Evolutionary conservation across 1,140 invertebrate genomes (phyloP).

Genomic region (Drosophila dunni): DNA sequence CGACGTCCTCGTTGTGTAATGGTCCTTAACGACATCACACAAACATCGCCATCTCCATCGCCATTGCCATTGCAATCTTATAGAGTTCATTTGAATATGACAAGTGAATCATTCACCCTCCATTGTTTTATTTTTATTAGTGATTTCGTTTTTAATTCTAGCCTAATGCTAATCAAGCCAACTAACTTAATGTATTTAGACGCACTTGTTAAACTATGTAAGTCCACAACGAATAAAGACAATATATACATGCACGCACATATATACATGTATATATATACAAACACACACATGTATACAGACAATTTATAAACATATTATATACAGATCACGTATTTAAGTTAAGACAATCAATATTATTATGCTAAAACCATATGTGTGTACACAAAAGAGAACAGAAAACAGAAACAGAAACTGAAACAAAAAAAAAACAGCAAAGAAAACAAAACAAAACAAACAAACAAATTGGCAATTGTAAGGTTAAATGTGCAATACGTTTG

Average conservation of each 20-base stretch:
- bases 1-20: conserved; percentile 1
- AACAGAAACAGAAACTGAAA: conserved; percentile 11
- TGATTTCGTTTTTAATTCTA: conserved; percentile 59
- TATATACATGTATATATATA: conserved; percentile 23
- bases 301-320: conserved; percentile 12
- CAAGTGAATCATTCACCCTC: conserved; percentile 20
- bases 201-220: conserved; percentile 79
- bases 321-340: conserved; percentile 32
- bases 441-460: conserved; percentile 15
- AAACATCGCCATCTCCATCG: conserved; percentile 7
- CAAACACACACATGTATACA: conserved; percentile 14
- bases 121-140: conserved; percentile 46
- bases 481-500: conserved; percentile 60
- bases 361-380: conserved; percentile 30
- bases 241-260: conserved; percentile 53
- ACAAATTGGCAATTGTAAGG: conserved; percentile 62
- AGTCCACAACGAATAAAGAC: conserved; percentile 82
- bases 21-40: conserved; percentile 5
- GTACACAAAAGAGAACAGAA: conserved; percentile 9
- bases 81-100: no score
- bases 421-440: conserved; percentile 29
- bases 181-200: conserved; percentile 80
- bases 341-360: conserved; percentile 32
- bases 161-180: conserved; percentile 61
- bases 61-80: conserved; percentile 9